A percentile compares a stretch with the other conserved stretches of the same genome.
phyloP scores from a whole-genome alignment of 2,797 vertebrate species.

The Uromys caudimaculatus region DNA sequence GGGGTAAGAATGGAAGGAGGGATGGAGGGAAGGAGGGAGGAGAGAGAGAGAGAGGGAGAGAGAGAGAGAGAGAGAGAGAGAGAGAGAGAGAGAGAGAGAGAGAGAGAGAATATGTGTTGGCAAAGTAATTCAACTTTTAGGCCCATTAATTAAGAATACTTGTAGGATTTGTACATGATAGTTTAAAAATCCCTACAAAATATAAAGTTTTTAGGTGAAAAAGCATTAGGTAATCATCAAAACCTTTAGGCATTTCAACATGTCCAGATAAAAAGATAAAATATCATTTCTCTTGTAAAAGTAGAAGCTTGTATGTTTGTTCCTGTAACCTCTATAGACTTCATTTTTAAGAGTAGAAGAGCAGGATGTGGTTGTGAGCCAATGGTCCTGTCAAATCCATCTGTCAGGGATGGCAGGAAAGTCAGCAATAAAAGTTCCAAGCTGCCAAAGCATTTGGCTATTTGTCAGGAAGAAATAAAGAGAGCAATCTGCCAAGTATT shows the following conservation, averaged over 20 bases:
- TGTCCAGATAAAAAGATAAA: slow-evolving; percentile 14
- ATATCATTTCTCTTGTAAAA: neutral
- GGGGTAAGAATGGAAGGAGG: neutral
- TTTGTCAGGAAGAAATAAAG: slow-evolving; percentile 16
- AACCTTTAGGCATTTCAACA: neutral
- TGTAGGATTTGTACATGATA: neutral
- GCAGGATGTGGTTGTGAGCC: neutral
- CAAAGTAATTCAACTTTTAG: slow-evolving; percentile 46
- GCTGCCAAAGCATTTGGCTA: slow-evolving; percentile 43
- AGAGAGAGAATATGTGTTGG: neutral
- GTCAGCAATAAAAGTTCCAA: slow-evolving; percentile 29
- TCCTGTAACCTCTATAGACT: neutral
- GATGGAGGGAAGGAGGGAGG: fast-evolving
- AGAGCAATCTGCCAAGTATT: slow-evolving; percentile 39
- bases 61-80: neutral
- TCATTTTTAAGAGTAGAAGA: slow-evolving; percentile 42
- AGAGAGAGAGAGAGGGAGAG: neutral
- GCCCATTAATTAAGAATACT: neutral
- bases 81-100: neutral
- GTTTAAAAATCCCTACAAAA: neutral
- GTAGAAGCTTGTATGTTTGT: neutral
- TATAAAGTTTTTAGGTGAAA: neutral
- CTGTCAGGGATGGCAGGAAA: slow-evolving; percentile 19
- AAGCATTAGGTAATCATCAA: neutral
- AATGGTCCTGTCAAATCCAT: slow-evolving; percentile 21